Evolutionary conservation across 2,113 vertebrate species (phyloP).

Genomic region (Thinocorus orbignyianus): DNA sequence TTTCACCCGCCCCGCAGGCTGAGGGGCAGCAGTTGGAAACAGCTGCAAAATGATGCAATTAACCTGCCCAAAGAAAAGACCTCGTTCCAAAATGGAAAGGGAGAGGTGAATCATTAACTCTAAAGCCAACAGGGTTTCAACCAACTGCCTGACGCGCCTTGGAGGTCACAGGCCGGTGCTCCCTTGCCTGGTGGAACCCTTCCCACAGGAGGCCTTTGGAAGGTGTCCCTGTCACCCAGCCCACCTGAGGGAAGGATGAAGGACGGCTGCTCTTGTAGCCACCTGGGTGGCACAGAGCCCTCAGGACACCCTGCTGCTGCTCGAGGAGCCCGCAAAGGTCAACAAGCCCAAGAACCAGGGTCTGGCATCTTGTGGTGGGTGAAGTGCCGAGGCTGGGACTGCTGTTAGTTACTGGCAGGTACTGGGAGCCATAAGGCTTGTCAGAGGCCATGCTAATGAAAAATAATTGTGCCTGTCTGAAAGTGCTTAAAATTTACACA

Average conservation of each 20-base stretch:
- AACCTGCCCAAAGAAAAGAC: neutral
- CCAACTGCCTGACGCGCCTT: neutral
- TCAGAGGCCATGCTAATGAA: neutral
- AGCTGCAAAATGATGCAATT: neutral
- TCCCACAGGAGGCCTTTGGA: neutral
- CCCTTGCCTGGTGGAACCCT: accelerated
- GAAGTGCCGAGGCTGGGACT: neutral
- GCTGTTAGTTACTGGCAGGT: neutral
- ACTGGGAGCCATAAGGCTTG: neutral
- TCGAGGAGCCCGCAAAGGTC: accelerated
- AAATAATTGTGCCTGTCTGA: neutral
- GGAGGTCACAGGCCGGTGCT: accelerated
- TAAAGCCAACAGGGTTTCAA: neutral
- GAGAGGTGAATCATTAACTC: slow-evolving; percentile 36
- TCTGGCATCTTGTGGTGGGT: accelerated
- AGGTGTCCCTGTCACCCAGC: accelerated
- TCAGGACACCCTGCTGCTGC: accelerated
- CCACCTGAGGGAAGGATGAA: accelerated
- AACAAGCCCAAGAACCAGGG: accelerated
- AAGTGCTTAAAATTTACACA: neutral
- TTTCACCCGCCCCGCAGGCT: accelerated
- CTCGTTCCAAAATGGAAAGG: neutral
- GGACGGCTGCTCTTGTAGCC: accelerated
- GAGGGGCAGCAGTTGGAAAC: neutral
- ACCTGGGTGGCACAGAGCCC: accelerated